These are phyloP conservation scores for Oceanites oceanicus DNA, from an alignment of 2,113 vertebrate genomes.

Conservation along the genomic window DNA sequence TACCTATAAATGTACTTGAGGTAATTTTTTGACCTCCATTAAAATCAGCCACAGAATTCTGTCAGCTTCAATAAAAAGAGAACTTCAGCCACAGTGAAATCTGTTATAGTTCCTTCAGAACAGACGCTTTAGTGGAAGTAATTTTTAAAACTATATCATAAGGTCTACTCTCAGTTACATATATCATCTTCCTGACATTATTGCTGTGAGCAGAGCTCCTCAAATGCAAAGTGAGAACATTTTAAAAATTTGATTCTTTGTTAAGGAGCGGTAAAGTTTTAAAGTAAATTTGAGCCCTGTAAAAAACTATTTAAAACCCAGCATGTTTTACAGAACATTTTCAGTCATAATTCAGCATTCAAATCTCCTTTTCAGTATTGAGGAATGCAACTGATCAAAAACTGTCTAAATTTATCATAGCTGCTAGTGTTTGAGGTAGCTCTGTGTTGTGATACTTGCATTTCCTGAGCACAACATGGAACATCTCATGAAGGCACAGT, in stretches of 20 bases:
- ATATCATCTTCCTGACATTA: neutral
- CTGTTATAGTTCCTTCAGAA: neutral
- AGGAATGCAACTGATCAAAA: neutral
- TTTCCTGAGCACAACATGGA: neutral
- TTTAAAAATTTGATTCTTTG: neutral
- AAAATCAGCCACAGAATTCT: neutral
- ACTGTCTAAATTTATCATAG: neutral
- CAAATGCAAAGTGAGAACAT: neutral
- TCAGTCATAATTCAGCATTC: neutral
- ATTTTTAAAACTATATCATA: neutral
- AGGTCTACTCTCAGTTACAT: neutral
- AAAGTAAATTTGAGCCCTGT: neutral
- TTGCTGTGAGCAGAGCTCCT: neutral
- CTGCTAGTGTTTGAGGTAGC: neutral
- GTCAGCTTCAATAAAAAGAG: neutral
- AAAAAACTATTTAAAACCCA: neutral
- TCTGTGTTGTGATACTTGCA: neutral
- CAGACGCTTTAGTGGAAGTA: neutral
- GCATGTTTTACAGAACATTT: neutral
- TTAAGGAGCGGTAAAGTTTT: neutral
- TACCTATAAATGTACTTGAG: neutral
- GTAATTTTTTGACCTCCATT: neutral
- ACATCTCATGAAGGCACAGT: neutral
- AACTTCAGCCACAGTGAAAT: neutral
- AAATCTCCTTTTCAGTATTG: neutral